These are phyloP conservation scores for Xestia c-nigrum DNA, from an alignment of 2,888 invertebrate species.

Conservation along the genomic window DNA sequence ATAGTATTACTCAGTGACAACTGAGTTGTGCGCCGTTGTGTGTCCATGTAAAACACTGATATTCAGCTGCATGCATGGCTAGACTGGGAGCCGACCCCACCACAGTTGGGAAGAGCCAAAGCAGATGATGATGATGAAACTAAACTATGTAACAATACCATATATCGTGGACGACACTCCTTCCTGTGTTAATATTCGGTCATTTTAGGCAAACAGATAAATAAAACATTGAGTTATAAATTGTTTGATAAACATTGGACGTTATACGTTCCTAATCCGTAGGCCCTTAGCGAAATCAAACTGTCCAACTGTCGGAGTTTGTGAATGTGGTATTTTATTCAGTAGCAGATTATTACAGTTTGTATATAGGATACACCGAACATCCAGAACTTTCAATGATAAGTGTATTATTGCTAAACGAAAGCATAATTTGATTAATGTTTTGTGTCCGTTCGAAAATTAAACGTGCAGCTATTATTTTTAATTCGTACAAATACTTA, in stretches of 20 bases:
- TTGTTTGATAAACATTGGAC: background rate
- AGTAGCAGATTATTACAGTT: background rate
- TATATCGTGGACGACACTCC: background rate
- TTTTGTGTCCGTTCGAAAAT: background rate
- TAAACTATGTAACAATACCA: background rate
- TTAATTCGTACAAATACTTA: no score
- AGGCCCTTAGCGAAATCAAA: conserved; percentile 18
- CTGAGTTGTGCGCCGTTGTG: no score
- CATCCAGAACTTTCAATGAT: background rate
- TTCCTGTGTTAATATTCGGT: background rate
- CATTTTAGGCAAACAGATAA: no score
- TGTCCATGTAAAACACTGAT: no score
- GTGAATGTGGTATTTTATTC: conserved; percentile 5
- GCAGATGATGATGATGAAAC: no score
- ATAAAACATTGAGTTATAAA: background rate
- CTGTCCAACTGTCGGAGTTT: conserved; percentile 23
- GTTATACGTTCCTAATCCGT: background rate
- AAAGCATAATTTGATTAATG: conserved; percentile 5
- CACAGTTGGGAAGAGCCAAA: no score
- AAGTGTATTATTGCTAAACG: background rate
- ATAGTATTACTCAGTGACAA: no score
- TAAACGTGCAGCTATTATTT: no score
- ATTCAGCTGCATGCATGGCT: no score
- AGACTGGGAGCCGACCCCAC: no score
- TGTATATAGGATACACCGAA: background rate